These are phyloP conservation scores for Montipora efflorescens DNA, from an alignment of 64 coral and sea anemone genomes.

Conservation along the genomic window DNA sequence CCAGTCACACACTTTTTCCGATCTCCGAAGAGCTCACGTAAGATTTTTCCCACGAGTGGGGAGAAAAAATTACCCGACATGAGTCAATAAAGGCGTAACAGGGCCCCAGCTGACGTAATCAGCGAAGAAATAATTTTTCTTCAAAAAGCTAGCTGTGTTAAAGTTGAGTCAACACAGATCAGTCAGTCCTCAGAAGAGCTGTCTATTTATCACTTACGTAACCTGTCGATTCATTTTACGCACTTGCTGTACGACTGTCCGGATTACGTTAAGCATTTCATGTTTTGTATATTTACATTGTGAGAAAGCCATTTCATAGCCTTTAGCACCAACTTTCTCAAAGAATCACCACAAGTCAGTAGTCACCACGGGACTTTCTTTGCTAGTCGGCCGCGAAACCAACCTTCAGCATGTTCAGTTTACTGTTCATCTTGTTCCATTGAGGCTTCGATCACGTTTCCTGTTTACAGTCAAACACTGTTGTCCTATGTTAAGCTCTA, in stretches of 20 bases:
- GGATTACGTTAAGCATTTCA: too few relatives aligned
- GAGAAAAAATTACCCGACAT: background rate
- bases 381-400: background rate
- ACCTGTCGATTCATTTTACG: too few relatives aligned
- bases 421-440: too few relatives aligned
- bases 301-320: background rate
- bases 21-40: background rate
- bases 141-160: background rate
- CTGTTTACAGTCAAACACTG: too few relatives aligned
- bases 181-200: too few relatives aligned
- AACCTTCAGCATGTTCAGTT: background rate
- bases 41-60: slow-evolving; percentile 14
- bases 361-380: background rate
- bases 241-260: too few relatives aligned
- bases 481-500: too few relatives aligned
- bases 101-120: background rate
- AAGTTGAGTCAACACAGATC: too few relatives aligned
- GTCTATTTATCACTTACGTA: too few relatives aligned
- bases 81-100: slow-evolving; percentile 2
- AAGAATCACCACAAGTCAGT: background rate
- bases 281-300: background rate
- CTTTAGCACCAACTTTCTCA: background rate
- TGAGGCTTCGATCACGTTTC: too few relatives aligned
- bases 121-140: slow-evolving; percentile 3
- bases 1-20: slow-evolving; percentile 2